Conservation (phyloP, 2,888 invertebrate genomes). For the Atrina japonica region DNA sequence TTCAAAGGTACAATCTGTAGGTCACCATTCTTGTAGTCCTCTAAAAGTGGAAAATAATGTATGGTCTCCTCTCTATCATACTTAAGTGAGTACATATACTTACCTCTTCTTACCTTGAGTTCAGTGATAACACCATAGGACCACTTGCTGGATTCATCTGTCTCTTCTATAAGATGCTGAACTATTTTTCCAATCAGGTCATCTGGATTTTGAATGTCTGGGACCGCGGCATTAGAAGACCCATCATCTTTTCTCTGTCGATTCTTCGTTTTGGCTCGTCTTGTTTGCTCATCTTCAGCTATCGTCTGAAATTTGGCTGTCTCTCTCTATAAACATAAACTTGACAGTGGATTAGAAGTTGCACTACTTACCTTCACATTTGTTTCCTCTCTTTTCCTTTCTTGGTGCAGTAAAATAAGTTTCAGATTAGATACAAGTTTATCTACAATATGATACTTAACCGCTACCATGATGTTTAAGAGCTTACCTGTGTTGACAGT, state of each 20-base stretch:
- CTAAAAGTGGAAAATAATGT: background rate
- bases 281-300: conserved; percentile 6
- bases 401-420: conserved; percentile 1
- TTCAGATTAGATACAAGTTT: conserved; percentile 15
- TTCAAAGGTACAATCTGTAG: conserved; percentile 1
- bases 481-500: conserved; percentile 16
- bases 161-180: background rate
- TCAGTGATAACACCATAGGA: conserved; percentile 3
- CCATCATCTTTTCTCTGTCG: background rate
- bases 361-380: background rate
- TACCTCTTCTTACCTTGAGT: background rate
- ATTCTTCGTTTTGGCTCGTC: background rate
- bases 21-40: conserved; percentile 4
- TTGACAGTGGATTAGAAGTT: too few species aligned
- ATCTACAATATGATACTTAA: conserved; percentile 18
- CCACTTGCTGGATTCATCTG: conserved; percentile 10
- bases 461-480: conserved; percentile 8
- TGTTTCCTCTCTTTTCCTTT: background rate
- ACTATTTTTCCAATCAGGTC: conserved; percentile 10
- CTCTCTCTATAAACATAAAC: conserved; percentile 1
- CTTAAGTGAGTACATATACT: conserved; percentile 1
- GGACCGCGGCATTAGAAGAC: background rate
- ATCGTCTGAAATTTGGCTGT: conserved; percentile 12
- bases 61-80: background rate
- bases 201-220: conserved; percentile 3